Evolutionary conservation across 2,888 invertebrate genomes (phyloP).

Genomic region (Dryomyza anilis): DNA sequence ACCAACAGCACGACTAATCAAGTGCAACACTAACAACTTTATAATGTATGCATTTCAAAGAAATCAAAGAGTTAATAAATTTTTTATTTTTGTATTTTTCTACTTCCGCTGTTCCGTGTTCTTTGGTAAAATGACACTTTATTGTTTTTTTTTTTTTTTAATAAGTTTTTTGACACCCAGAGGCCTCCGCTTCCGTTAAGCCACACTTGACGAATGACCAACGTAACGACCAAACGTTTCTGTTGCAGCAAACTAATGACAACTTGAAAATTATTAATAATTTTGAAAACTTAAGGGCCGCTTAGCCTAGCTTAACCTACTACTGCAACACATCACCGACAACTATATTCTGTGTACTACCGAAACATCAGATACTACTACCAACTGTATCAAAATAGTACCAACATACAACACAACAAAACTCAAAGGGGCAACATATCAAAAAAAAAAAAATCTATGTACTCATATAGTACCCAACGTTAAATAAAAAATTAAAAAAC

Average conservation of each 20-base stretch:
- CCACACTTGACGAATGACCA: not conserved
- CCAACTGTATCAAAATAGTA: too few relatives aligned
- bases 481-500: too few relatives aligned
- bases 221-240: too few relatives aligned
- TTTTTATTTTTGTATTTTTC: not conserved
- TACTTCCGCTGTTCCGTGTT: not conserved
- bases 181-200: slow-evolving; percentile 13
- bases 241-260: too few relatives aligned
- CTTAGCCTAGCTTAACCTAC: not conserved
- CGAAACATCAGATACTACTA: too few relatives aligned
- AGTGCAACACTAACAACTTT: slow-evolving; percentile 7
- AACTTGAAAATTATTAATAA: too few relatives aligned
- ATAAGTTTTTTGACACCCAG: too few relatives aligned
- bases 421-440: too few relatives aligned
- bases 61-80: slow-evolving; percentile 9
- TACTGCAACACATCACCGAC: not conserved
- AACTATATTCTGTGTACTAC: too few relatives aligned
- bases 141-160: not conserved
- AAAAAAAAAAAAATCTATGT: not conserved
- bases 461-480: not conserved
- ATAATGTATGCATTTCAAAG: not conserved
- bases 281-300: too few relatives aligned
- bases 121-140: slow-evolving; percentile 12
- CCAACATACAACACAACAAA: too few relatives aligned
- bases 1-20: not conserved